phyloP scores from a whole-genome alignment of 2,113 vertebrate genomes.

The Andinoacara biseriatus region DNA sequence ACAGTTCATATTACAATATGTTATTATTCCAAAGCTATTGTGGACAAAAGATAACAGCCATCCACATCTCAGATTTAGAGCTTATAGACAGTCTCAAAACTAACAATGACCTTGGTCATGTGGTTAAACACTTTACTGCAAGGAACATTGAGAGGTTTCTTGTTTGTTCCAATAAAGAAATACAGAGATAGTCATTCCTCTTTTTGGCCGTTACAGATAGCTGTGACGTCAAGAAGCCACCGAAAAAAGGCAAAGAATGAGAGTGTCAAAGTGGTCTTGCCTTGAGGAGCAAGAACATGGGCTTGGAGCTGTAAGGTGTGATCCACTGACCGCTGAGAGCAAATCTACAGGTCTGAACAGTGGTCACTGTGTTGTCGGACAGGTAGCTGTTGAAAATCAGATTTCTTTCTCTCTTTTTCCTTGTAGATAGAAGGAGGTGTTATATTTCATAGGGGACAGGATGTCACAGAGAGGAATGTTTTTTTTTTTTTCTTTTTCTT shows the following conservation, averaged over 20 bases:
- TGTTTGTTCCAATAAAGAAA: neutral
- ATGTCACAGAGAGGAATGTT: neutral
- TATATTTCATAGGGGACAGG: neutral
- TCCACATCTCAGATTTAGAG: constrained; percentile 4
- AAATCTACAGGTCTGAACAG: constrained; percentile 3
- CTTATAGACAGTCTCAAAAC: neutral
- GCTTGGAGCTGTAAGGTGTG: neutral
- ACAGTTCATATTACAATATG: constrained; percentile 42
- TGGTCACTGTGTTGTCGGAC: neutral
- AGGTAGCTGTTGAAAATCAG: constrained; percentile 1
- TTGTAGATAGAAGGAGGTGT: neutral
- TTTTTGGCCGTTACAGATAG: neutral
- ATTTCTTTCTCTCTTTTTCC: neutral
- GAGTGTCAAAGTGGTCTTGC: neutral
- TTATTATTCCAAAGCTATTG: constrained; percentile 38
- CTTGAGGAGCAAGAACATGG: neutral
- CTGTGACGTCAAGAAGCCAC: neutral
- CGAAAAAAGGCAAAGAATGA: neutral
- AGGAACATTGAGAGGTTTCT: neutral
- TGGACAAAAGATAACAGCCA: neutral
- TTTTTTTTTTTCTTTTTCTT: constrained; percentile 10
- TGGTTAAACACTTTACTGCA: neutral
- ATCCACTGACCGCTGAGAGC: neutral
- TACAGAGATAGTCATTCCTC: neutral
- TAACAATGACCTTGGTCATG: neutral